phyloP scores from a whole-genome alignment of 1,140 invertebrate genomes.

The Anagrus nilaparvatae region DNA sequence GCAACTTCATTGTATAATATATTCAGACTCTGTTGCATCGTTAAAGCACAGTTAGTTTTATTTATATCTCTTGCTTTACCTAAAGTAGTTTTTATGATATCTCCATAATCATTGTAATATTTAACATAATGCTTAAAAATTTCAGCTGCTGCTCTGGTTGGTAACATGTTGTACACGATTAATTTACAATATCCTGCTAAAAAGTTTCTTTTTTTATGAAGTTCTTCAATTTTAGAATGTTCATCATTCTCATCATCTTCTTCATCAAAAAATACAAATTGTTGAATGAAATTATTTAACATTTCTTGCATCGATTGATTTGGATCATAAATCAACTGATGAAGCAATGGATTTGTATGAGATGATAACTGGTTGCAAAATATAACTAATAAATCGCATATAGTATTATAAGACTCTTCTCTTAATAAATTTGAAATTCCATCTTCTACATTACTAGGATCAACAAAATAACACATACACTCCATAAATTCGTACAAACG shows the following conservation, averaged over 20 bases:
- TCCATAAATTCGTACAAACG: constrained; percentile 65
- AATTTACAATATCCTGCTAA: constrained; percentile 95
- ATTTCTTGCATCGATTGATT: constrained; percentile 69
- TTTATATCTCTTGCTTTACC: constrained; percentile 96
- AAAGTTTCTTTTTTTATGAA: constrained; percentile 93
- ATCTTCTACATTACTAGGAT: constrained; percentile 13
- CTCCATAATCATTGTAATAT: constrained; percentile 99
- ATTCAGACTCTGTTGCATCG: constrained; percentile 85
- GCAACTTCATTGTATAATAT: constrained; percentile 69
- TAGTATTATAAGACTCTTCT: constrained; percentile 72
- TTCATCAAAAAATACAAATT: constrained; percentile 86
- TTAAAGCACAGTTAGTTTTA: constrained; percentile 91
- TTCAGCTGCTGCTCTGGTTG: constrained; percentile 82
- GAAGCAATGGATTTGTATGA: constrained; percentile 49
- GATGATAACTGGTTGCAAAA: constrained; percentile 79
- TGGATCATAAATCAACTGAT: constrained; percentile 72
- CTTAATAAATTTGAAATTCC: constrained; percentile 29
- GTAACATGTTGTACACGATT: constrained; percentile 94
- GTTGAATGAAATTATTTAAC: constrained; percentile 84
- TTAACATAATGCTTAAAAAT: constrained; percentile 97
- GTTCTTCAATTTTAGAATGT: constrained; percentile 86
- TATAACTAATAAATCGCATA: constrained; percentile 91
- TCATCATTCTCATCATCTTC: constrained; percentile 85
- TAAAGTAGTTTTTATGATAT: constrained; percentile 96
- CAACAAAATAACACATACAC: constrained; percentile 56